Conservation (phyloP, 2,797 vertebrate species). For the Chiroxiphia lanceolata region DNA sequence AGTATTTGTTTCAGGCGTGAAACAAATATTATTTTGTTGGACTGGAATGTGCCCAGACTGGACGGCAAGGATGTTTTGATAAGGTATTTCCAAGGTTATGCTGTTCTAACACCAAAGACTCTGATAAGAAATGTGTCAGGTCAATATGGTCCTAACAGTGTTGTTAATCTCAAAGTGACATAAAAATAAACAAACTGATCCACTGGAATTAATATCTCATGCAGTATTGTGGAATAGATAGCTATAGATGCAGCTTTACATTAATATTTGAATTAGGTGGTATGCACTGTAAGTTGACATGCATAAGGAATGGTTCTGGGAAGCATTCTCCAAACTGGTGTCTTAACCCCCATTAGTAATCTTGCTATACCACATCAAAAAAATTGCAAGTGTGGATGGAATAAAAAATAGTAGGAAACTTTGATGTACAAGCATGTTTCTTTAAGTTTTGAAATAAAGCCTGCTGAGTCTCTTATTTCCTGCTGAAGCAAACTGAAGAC, state of each 20-base stretch:
- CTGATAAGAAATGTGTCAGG: neutral
- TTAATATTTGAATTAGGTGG: neutral
- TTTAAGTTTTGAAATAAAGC: neutral
- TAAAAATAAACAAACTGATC: neutral
- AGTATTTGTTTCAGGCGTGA: neutral
- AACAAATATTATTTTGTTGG: neutral
- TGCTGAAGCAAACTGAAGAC: neutral
- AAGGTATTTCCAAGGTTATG: constrained; percentile 17
- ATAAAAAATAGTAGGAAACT: neutral
- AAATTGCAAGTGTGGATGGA: neutral
- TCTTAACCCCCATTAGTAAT: neutral
- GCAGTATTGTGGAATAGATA: neutral
- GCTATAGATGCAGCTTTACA: neutral
- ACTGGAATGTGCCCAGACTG: neutral
- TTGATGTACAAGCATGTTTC: neutral
- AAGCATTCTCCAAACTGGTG: neutral
- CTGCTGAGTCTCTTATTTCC: neutral
- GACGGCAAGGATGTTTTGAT: constrained; percentile 19
- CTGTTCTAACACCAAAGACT: neutral
- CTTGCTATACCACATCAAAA: neutral
- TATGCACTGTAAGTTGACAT: neutral
- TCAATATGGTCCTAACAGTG: neutral
- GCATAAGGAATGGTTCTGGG: neutral
- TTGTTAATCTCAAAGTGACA: neutral
- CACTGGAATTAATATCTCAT: neutral